Conservation (phyloP, 2,888 invertebrate species). For the Zhuqinia jingwanae region DNA sequence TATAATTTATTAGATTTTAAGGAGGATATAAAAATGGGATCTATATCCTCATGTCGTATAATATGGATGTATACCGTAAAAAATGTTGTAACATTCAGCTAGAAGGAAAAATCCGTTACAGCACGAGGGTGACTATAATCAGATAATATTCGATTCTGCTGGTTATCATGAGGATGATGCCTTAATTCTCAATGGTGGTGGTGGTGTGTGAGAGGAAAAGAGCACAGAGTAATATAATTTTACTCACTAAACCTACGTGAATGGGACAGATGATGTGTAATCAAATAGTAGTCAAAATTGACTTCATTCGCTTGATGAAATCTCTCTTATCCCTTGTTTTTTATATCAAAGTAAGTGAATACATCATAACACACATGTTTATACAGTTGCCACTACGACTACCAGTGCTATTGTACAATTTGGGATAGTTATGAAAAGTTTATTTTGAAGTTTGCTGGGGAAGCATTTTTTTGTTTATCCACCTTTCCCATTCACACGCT, state of each 20-base stretch:
- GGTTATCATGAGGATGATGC: too few species aligned
- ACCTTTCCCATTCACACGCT: conserved; percentile 34
- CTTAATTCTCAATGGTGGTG: too few species aligned
- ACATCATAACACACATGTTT: background rate
- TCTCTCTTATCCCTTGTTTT: background rate
- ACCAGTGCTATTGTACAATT: background rate
- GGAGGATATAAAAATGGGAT: too few species aligned
- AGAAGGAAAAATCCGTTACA: too few species aligned
- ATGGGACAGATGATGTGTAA: background rate
- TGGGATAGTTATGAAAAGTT: too few species aligned
- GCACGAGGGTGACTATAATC: too few species aligned
- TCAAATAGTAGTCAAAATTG: conserved; percentile 5
- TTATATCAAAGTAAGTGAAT: background rate
- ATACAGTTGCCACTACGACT: background rate
- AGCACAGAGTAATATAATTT: background rate
- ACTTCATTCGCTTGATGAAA: background rate
- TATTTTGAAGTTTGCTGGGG: conserved; percentile 2
- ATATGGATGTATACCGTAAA: too few species aligned
- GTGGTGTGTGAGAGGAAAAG: too few species aligned
- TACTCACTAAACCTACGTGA: background rate
- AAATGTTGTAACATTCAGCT: too few species aligned
- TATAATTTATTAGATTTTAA: too few species aligned
- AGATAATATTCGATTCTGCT: too few species aligned
- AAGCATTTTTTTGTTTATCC: conserved; percentile 36
- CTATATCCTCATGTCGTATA: too few species aligned